A percentile compares a stretch with the other conserved stretches of the same genome.
These are phyloP conservation scores for Manis javanica DNA, from an alignment of 2,797 vertebrate species.

Conservation along the genomic window DNA sequence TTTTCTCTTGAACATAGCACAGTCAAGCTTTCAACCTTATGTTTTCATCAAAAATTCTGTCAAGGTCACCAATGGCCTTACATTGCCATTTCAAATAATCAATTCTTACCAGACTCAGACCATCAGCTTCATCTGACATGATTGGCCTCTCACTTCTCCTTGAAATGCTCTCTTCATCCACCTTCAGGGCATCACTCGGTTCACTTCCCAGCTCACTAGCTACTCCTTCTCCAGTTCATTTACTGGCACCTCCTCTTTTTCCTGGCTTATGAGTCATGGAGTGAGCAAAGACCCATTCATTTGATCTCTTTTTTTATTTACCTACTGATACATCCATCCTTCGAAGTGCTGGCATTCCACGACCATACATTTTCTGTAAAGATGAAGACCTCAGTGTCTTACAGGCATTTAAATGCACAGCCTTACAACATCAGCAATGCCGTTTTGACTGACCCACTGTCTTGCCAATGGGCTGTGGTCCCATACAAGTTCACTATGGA, in stretches of 20 bases:
- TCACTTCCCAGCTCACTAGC: neutral
- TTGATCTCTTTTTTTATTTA: neutral
- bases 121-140: neutral
- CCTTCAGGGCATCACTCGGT: neutral
- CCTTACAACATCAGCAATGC: neutral
- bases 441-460: neutral
- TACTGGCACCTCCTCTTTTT: neutral
- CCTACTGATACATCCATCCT: constrained; percentile 29
- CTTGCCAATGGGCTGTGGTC: no score
- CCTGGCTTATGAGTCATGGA: neutral
- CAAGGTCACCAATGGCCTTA: neutral
- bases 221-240: neutral
- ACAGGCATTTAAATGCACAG: neutral
- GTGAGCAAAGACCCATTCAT: neutral
- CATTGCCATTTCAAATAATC: neutral
- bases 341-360: neutral
- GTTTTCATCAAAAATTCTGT: neutral
- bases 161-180: neutral
- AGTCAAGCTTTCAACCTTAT: neutral
- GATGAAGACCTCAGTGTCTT: neutral
- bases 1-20: neutral
- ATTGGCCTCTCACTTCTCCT: neutral
- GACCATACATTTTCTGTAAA: neutral
- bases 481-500: no score
- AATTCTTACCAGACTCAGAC: neutral